phyloP scores from a whole-genome alignment of 2,888 invertebrate species.

The Thelaira solivaga region DNA sequence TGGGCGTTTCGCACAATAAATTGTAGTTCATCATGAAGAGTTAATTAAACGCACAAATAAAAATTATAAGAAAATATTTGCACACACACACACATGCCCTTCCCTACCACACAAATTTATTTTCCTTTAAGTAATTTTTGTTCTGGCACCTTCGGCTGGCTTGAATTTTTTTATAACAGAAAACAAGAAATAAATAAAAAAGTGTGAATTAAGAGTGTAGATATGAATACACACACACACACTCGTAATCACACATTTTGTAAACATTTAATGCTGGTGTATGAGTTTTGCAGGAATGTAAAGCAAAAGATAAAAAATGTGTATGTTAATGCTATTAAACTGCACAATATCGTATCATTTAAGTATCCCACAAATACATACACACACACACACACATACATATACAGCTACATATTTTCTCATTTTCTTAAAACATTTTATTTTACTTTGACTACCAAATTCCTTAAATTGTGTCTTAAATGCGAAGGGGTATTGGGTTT shows the following conservation, averaged over 20 bases:
- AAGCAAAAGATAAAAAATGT: neutral
- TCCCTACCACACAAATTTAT: neutral
- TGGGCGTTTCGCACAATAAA: slow-evolving; percentile 29
- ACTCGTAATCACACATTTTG: neutral
- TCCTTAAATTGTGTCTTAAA: slow-evolving; percentile 2
- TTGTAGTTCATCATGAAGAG: slow-evolving; percentile 24
- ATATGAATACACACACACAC: neutral
- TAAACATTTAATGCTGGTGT: too few relatives aligned
- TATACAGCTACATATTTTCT: too few relatives aligned
- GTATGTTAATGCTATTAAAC: slow-evolving; percentile 14
- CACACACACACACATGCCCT: neutral
- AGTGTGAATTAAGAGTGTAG: too few relatives aligned
- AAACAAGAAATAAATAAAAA: too few relatives aligned
- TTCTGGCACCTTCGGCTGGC: too few relatives aligned
- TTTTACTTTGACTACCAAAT: slow-evolving; percentile 1
- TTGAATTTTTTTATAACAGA: too few relatives aligned
- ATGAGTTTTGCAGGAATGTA: neutral
- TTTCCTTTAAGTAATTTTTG: neutral
- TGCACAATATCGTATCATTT: slow-evolving; percentile 1
- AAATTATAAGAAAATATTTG: too few relatives aligned
- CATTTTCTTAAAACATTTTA: neutral
- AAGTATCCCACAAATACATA: neutral
- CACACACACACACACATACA: too few relatives aligned
- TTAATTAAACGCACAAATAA: slow-evolving; percentile 40
- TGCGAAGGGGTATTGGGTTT: neutral